Percentiles rank a stretch among this genome's conserved stretches.
Evolutionary conservation across 2,113 vertebrate genomes (phyloP).

Genomic region (Sterrhoptilus dennistouni): DNA sequence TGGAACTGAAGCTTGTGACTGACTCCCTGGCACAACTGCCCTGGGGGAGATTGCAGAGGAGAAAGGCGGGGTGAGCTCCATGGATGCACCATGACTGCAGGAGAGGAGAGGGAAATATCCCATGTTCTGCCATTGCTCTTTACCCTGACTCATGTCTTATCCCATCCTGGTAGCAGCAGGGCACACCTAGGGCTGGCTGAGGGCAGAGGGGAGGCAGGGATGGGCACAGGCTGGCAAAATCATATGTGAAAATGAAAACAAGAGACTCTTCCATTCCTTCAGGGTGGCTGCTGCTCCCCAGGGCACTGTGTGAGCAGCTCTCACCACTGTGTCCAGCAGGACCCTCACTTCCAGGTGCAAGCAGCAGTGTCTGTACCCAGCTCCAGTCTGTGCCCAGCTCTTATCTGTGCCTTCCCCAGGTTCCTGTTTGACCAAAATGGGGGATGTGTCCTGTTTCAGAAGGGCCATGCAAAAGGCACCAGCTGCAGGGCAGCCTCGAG

Average conservation of each 20-base stretch:
- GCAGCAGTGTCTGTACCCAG: neutral
- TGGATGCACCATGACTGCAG: neutral
- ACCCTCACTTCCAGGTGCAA: neutral
- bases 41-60: neutral
- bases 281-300: neutral
- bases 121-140: neutral
- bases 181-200: neutral
- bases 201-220: neutral
- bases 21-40: neutral
- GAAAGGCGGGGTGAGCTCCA: neutral
- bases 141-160: neutral
- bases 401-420: neutral
- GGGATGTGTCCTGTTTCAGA: neutral
- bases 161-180: neutral
- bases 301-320: neutral
- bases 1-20: neutral
- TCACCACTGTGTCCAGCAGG: neutral
- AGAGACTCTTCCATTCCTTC: neutral
- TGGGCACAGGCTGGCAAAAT: neutral
- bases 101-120: neutral
- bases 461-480: neutral
- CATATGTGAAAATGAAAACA: neutral
- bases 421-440: rapidly evolving
- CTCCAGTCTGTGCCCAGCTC: neutral
- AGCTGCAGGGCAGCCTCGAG: neutral